Percentiles rank a stretch among this genome's conserved stretches.
Conservation (phyloP, 2,797 vertebrate species). For the Cryptoprocta ferox region DNA sequence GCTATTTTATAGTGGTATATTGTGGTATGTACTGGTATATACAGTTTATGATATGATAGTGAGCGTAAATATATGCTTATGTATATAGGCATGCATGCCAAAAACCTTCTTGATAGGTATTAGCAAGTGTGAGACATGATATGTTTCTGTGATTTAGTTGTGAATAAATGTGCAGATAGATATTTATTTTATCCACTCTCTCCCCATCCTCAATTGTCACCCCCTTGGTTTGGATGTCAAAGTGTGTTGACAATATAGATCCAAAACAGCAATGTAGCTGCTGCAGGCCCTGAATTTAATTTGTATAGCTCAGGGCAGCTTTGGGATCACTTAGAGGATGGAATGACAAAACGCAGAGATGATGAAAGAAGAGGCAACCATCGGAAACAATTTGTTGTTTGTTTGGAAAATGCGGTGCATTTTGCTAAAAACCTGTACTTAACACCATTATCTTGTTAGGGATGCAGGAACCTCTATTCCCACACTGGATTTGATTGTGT, state of each 20-base stretch:
- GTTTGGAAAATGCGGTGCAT: neutral
- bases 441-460: constrained; percentile 60
- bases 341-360: constrained; percentile 52
- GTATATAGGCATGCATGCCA: neutral
- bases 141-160: neutral
- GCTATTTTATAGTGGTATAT: neutral
- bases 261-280: neutral
- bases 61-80: neutral
- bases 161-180: neutral
- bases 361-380: constrained; percentile 63
- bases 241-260: neutral
- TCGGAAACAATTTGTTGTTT: constrained; percentile 15
- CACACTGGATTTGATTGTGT: constrained; percentile 54
- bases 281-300: constrained; percentile 23
- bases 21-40: neutral
- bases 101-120: neutral
- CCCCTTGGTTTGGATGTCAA: neutral
- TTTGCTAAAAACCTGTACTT: constrained; percentile 63
- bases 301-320: neutral
- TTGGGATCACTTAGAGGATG: constrained; percentile 7
- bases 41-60: neutral
- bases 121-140: neutral
- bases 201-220: neutral
- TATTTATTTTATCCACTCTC: neutral
- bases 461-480: constrained; percentile 44